These are phyloP conservation scores for Apis cerana DNA, from an alignment of 1,140 invertebrate species.

Conservation along the genomic window DNA sequence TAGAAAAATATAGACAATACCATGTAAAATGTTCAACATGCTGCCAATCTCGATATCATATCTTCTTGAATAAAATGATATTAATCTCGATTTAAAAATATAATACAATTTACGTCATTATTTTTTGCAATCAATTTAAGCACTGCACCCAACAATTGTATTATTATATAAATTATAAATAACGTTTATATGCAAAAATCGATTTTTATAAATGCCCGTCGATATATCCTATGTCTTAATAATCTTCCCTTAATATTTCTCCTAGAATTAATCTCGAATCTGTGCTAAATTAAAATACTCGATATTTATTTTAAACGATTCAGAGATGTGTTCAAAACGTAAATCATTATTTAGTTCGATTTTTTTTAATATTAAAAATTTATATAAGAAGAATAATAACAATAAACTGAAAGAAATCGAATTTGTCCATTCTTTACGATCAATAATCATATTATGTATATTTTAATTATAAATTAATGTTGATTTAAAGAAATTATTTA, in stretches of 20 bases:
- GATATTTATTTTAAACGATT: constrained; percentile 17
- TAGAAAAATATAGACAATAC: constrained; percentile 65
- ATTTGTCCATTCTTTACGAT: neutral
- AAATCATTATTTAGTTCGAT: neutral
- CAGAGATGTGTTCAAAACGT: neutral
- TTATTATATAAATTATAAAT: constrained; percentile 46
- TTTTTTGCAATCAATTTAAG: constrained; percentile 44
- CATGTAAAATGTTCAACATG: constrained; percentile 71
- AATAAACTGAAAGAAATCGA: constrained; percentile 12
- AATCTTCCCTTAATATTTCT: constrained; percentile 11
- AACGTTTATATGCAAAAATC: constrained; percentile 38
- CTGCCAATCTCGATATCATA: constrained; percentile 73
- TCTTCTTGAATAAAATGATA: constrained; percentile 56
- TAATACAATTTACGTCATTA: constrained; percentile 40
- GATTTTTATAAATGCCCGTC: constrained; percentile 32
- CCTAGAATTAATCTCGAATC: neutral
- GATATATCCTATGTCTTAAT: constrained; percentile 18
- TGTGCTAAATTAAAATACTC: constrained; percentile 9
- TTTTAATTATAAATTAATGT: constrained; percentile 21
- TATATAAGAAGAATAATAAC: neutral
- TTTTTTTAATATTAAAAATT: constrained; percentile 15
- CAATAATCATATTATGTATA: neutral
- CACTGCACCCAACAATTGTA: constrained; percentile 37
- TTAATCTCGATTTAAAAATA: constrained; percentile 54
- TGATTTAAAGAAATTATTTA: constrained; percentile 25